Conservation (phyloP, 2,797 vertebrate species). For the Acipenser transmontanus region DNA sequence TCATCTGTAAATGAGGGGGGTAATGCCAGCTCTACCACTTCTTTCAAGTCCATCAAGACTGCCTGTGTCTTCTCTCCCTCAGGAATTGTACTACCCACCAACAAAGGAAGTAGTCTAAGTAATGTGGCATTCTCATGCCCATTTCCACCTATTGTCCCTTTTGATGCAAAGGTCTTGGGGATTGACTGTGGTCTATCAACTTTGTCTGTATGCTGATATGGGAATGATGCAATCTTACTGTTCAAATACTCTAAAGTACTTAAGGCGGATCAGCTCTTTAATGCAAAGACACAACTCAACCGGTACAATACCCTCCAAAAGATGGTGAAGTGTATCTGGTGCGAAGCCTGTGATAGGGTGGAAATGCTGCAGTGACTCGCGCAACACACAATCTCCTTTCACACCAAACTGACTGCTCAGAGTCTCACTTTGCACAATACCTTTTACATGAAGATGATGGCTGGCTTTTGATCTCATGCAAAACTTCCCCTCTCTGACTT, state of each 20-base stretch:
- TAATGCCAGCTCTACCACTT: too few species aligned
- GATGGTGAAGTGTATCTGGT: background rate
- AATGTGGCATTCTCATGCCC: slow-evolving; percentile 28
- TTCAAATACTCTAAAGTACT: slow-evolving; percentile 4
- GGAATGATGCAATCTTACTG: slow-evolving; percentile 18
- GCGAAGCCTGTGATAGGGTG: background rate
- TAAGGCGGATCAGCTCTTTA: slow-evolving; percentile 1
- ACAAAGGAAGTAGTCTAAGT: slow-evolving; percentile 20
- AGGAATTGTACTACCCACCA: slow-evolving; percentile 24
- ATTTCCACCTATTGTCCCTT: slow-evolving; percentile 27
- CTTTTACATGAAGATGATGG: background rate
- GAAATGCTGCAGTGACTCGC: slow-evolving; percentile 1
- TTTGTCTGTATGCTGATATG: slow-evolving; percentile 23
- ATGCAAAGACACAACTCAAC: background rate
- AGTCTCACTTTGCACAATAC: background rate
- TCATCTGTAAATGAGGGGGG: too few species aligned
- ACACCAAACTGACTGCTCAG: background rate
- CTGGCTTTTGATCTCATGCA: background rate
- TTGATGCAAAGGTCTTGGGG: slow-evolving; percentile 7
- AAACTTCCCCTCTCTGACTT: background rate
- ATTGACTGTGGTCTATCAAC: slow-evolving; percentile 26
- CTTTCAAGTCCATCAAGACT: slow-evolving; percentile 29
- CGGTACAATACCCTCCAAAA: background rate
- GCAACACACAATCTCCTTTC: background rate
- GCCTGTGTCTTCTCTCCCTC: slow-evolving; percentile 21